Evolutionary conservation across 2,888 invertebrate genomes (phyloP).

Genomic region (Sphinx pinastri): DNA sequence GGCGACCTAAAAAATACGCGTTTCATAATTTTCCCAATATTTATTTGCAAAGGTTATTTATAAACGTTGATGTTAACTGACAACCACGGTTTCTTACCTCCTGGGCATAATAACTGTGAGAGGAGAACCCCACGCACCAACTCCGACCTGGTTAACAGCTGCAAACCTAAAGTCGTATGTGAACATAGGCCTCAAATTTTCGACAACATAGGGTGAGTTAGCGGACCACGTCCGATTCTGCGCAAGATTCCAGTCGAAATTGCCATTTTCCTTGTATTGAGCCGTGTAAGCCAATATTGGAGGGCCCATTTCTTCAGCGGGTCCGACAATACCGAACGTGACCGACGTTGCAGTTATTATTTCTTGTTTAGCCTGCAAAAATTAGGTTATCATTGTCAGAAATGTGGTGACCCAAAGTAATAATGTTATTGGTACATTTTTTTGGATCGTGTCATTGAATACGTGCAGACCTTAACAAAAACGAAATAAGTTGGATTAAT

Average conservation of each 20-base stretch:
- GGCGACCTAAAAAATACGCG: constrained; percentile 78
- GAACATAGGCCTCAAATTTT: constrained; percentile 89
- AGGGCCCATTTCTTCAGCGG: constrained; percentile 89
- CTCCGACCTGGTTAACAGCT: constrained; percentile 92
- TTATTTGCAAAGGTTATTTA: background rate
- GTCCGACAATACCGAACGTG: constrained; percentile 90
- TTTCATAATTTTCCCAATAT: background rate
- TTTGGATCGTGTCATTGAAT: background rate
- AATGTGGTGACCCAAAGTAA: background rate
- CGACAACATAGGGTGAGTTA: constrained; percentile 91
- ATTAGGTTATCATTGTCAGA: background rate
- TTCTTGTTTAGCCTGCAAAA: constrained; percentile 85
- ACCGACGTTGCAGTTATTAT: constrained; percentile 93
- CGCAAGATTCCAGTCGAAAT: constrained; percentile 88
- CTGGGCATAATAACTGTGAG: constrained; percentile 89
- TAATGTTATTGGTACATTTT: background rate
- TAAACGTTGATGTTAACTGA: background rate
- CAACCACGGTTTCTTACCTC: constrained; percentile 58
- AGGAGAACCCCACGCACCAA: constrained; percentile 88
- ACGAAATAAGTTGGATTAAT: constrained; percentile 24
- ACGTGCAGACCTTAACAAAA: background rate
- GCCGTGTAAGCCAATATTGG: constrained; percentile 89
- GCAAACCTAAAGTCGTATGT: constrained; percentile 93
- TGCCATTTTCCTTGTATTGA: constrained; percentile 88
- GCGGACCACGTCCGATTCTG: constrained; percentile 91